Conservation (phyloP, 2,797 vertebrate genomes). For the Ataeniobius toweri region DNA sequence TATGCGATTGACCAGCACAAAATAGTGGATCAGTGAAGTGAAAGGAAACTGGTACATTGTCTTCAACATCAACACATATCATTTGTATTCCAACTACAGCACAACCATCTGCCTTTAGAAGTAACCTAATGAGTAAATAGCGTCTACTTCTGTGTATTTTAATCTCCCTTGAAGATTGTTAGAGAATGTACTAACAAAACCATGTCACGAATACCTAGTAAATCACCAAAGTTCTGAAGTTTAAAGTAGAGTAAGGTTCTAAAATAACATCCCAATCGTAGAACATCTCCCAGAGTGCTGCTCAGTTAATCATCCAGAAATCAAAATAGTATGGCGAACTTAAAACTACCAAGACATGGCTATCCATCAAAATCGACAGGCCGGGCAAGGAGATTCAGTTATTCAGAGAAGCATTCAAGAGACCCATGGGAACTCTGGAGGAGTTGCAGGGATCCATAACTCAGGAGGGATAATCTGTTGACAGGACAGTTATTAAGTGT, state of each 20-base stretch:
- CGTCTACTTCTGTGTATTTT: not conserved
- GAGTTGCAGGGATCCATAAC: not conserved
- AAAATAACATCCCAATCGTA: not conserved
- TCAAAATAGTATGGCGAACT: not conserved
- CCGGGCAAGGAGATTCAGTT: not conserved
- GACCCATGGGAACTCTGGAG: not conserved
- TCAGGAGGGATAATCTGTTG: not conserved
- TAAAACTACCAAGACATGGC: not conserved
- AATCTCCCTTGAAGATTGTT: not conserved
- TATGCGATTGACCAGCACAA: not conserved
- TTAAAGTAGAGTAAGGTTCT: not conserved
- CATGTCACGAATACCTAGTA: not conserved
- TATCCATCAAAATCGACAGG: not conserved
- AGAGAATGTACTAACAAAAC: not conserved
- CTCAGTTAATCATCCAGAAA: not conserved
- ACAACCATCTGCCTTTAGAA: not conserved
- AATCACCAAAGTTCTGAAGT: not conserved
- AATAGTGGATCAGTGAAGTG: not conserved
- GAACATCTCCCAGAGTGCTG: not conserved
- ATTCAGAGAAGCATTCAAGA: not conserved
- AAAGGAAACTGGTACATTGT: not conserved
- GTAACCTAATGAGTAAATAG: not conserved
- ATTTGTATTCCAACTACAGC: not conserved
- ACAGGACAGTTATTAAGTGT: not conserved
- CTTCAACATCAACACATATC: too few relatives aligned